A percentile compares a stretch with the other conserved stretches of the same genome.
These are phyloP conservation scores for Brotogeris chrysoptera DNA, from an alignment of 2,797 vertebrate species.

Conservation along the genomic window DNA sequence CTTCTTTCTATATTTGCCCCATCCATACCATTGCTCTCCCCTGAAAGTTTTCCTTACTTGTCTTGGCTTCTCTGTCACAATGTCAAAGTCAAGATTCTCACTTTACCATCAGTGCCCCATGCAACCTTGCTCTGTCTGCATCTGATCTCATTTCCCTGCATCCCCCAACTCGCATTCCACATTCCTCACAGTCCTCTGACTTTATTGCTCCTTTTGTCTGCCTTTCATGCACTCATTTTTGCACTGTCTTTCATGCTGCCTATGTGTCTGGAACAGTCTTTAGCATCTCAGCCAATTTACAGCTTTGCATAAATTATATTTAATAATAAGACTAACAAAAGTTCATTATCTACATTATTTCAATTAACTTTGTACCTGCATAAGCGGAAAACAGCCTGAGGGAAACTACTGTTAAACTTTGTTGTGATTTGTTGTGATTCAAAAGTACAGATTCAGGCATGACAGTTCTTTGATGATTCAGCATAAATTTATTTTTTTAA, in stretches of 20 bases:
- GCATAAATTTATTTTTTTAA: neutral
- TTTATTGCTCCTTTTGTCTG: slow-evolving; percentile 70
- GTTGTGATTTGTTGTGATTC: slow-evolving; percentile 47
- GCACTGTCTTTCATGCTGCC: slow-evolving; percentile 70
- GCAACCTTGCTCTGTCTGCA: slow-evolving; percentile 11
- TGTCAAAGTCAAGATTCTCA: slow-evolving; percentile 40
- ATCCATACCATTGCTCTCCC: fast-evolving
- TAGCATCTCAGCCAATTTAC: slow-evolving; percentile 68
- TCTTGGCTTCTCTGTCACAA: neutral
- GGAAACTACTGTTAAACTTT: slow-evolving; percentile 46
- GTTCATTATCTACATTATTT: slow-evolving; percentile 70
- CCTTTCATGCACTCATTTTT: slow-evolving; percentile 68
- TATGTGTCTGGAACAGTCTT: slow-evolving; percentile 68
- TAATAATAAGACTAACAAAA: slow-evolving; percentile 70
- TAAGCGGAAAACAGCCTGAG: slow-evolving; percentile 33
- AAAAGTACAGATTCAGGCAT: slow-evolving; percentile 22
- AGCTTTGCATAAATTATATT: slow-evolving; percentile 73
- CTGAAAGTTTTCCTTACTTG: neutral
- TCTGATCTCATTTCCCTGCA: slow-evolving; percentile 28
- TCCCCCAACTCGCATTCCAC: slow-evolving; percentile 64
- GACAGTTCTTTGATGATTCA: neutral
- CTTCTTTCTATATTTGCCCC: neutral
- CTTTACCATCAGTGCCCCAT: neutral
- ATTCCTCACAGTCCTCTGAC: slow-evolving; percentile 68
- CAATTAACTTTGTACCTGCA: slow-evolving; percentile 63